Percentiles rank a stretch among this genome's conserved stretches.
phyloP scores from a whole-genome alignment of 2,113 vertebrate genomes.

The Stictonetta naevosa region DNA sequence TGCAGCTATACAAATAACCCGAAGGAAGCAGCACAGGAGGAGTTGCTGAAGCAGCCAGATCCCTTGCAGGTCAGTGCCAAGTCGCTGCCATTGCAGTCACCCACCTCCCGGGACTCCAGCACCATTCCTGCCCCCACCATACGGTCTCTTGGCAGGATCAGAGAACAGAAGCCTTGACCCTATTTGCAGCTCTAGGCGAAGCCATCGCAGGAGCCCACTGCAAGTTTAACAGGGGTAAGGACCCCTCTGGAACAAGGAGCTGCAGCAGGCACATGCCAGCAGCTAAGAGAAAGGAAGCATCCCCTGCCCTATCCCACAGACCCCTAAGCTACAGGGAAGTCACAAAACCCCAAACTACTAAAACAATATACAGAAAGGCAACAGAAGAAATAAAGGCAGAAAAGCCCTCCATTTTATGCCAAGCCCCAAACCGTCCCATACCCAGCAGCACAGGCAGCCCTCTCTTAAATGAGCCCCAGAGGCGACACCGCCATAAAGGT shows the following conservation, averaged over 20 bases:
- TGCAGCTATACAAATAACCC: neutral
- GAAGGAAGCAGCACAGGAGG: neutral
- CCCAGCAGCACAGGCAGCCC: neutral
- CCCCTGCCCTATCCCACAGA: neutral
- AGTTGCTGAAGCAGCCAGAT: neutral
- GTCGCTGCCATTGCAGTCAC: neutral
- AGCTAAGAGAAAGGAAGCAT: neutral
- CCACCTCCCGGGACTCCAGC: neutral
- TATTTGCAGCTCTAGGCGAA: neutral
- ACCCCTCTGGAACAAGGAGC: neutral
- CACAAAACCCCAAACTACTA: neutral
- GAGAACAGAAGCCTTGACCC: neutral
- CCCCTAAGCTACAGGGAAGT: neutral
- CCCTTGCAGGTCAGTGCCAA: neutral
- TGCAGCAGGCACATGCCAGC: neutral
- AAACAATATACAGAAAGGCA: neutral
- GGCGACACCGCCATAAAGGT: neutral
- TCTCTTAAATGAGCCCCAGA: rapidly evolving
- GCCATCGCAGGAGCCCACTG: neutral
- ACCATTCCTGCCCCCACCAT: neutral
- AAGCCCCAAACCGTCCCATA: neutral
- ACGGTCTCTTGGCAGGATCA: neutral
- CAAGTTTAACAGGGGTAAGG: neutral
- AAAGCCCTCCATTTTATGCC: neutral
- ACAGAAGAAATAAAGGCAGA: neutral